Evolutionary conservation across 2,113 vertebrate species (phyloP).

Genomic region (Pionites leucogaster): DNA sequence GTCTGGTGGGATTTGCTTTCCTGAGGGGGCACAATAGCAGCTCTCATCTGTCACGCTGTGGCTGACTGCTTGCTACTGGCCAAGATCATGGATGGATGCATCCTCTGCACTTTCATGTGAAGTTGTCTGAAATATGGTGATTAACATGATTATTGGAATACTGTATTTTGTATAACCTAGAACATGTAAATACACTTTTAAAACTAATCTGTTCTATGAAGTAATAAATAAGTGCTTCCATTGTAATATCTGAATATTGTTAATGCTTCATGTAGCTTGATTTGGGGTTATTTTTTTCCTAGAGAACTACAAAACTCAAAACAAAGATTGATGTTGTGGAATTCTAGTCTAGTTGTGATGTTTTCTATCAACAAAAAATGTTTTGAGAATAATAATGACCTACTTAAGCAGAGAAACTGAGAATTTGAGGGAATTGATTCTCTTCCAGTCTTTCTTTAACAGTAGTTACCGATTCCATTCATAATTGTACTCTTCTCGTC

Average conservation of each 20-base stretch:
- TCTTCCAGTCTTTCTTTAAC: conserved; percentile 35
- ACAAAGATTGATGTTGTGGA: conserved; percentile 66
- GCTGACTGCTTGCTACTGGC: conserved; percentile 1
- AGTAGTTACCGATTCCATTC: not conserved
- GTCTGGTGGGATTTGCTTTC: conserved; percentile 4
- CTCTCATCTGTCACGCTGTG: not conserved
- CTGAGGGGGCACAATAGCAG: not conserved
- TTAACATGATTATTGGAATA: conserved; percentile 67
- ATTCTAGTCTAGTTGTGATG: conserved; percentile 63
- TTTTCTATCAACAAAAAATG: conserved; percentile 47
- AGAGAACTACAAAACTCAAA: conserved; percentile 61
- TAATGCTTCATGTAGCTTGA: conserved; percentile 69
- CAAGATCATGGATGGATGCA: not conserved
- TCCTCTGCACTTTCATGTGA: conserved; percentile 55
- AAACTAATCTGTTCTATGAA: conserved; percentile 69
- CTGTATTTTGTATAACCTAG: conserved; percentile 71
- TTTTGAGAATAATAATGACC: conserved; percentile 35
- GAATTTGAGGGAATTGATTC: conserved; percentile 23
- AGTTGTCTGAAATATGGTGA: conserved; percentile 59
- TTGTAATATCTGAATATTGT: conserved; percentile 67
- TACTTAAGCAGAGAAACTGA: conserved; percentile 57
- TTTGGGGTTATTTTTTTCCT: conserved; percentile 48
- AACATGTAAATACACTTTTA: conserved; percentile 71
- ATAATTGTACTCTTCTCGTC: not conserved
- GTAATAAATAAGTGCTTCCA: conserved; percentile 73